Evolutionary conservation across 2,797 vertebrate genomes (phyloP), one percentile per base, ranked within the genome.

Genomic region (Sebastolobus alascanus): DNA sequence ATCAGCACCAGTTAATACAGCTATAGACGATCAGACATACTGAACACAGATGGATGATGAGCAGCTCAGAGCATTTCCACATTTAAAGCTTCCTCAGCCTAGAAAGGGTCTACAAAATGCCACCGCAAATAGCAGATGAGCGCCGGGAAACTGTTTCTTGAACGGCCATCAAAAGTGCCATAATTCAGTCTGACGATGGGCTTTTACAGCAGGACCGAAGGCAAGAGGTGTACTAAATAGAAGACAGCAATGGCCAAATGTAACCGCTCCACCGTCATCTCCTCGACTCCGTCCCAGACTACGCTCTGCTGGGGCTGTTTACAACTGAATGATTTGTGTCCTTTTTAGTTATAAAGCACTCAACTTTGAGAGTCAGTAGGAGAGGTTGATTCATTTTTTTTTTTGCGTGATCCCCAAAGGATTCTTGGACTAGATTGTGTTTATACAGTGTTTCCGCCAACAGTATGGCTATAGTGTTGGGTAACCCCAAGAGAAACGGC

Each of bases 1-100:
- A 84, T 91, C 91, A 88, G 79, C 86, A 55, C 58, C 64, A 79
- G 67, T 84, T 88, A 89, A 91, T 90, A 84, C 67, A 77, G 63
- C 68, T 58, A 50, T 50, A 73, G 75, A 89, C 74, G 68, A 80
- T 79, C 56, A 76, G 84, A 87, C 66, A 70, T 68, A 83, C 76
- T 86, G 78, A 84, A 77, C 67, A 73, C 75, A 84, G 78, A 88
- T 75, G 80, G 71, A 46, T 46, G 79, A 86, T 64, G 67, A 84
- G 73, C 60, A 67, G 63, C 78, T 78, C 73, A 8, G 65, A 80
- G 37, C 54, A 61, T 73, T 85, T 89, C 66, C 66, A 76, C 74
- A 80, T 84, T 84, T 54, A 69, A 78, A 86, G 73, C 75, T 52
- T 50, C 63, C 29, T 67, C 55, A 55, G 55, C 38, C n/a, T 58